These are phyloP conservation scores for Lydus trimaculatus DNA, from an alignment of 2,888 invertebrate species.

Conservation along the genomic window DNA sequence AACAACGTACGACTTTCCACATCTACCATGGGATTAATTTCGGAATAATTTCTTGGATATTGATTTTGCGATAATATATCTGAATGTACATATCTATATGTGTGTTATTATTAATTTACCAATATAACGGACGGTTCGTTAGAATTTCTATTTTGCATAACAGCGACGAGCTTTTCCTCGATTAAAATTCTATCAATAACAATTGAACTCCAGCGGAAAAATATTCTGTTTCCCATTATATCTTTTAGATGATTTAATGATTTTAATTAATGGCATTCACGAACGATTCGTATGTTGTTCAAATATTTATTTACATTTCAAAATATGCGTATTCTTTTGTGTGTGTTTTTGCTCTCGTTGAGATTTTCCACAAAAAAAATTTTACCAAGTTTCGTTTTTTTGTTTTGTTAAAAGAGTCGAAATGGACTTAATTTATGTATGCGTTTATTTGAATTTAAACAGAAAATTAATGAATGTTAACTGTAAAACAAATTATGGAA, in stretches of 20 bases:
- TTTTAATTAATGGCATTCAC: conserved; percentile 1
- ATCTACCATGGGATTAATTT: no score
- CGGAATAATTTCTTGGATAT: no score
- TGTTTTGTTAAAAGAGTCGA: background rate
- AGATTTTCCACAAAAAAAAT: no score
- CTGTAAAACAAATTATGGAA: conserved; percentile 35
- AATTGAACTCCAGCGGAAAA: background rate
- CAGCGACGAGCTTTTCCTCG: background rate
- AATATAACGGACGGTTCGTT: background rate
- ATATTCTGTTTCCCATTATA: conserved; percentile 9
- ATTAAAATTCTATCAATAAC: conserved; percentile 9
- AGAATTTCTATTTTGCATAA: background rate
- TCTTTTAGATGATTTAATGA: conserved; percentile 7
- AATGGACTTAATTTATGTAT: conserved; percentile 29
- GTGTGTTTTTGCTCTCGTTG: background rate
- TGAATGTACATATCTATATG: no score
- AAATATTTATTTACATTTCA: background rate
- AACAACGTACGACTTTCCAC: no score
- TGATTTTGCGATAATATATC: no score
- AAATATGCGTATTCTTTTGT: background rate
- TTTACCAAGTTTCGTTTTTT: background rate
- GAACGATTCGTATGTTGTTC: background rate
- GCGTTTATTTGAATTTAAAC: conserved; percentile 35
- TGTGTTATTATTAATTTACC: background rate
- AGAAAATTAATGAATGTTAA: conserved; percentile 34